Base-by-base conservation (phyloP, 2,888 invertebrate genomes). In the Hirtodrosophila alboralis region DNA sequence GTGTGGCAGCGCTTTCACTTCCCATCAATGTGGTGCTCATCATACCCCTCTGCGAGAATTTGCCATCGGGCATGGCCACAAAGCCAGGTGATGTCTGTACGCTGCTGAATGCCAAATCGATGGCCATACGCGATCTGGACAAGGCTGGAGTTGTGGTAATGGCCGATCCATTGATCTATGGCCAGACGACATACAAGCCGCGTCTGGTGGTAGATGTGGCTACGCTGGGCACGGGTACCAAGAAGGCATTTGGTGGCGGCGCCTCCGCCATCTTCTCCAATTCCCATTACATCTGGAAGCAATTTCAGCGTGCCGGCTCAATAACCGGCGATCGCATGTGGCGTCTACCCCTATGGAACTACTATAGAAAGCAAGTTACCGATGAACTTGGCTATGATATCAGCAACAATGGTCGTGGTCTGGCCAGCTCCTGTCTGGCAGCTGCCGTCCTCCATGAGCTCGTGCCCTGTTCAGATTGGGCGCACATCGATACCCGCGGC, bases 141-240 rank as follows among this genome's bases (percentile, higher is more conserved):
- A 94, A 95, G 30, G 96, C 96, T 59, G 96, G 96, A 0, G 92
- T 96, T 16, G 92, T 96, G 3, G 92, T 95, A 3, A 91, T 96
- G 76, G 95, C 96, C 1, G 97, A 97, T 90, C 95, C 96, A 9
- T 89, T 97, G 44, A 92, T 94, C 30, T 95, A 96, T 89, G 95
- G 95, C 3, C 93, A 95, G 67, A 93, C 93, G 89, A 92, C 67
- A 87, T 92, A 92, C 61, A 92, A 92, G 34, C 92, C 93, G 0
- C 89, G 90, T 13, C 84, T 92, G 8, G 91, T 93, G 5, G 75
- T 94, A 10, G 93, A 93, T 74, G 90, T 93, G 72, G 93, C 93
- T 1, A 93, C 93, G 1, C 75, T 90, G 18, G 86, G 87, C 0
- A 54, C 5, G 12, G 93, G 93, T 1, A 91, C 92, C 21, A 87